These are phyloP conservation scores for Neosalanx taihuensis DNA, from an alignment of 2,797 vertebrate genomes.

Conservation along the genomic window DNA sequence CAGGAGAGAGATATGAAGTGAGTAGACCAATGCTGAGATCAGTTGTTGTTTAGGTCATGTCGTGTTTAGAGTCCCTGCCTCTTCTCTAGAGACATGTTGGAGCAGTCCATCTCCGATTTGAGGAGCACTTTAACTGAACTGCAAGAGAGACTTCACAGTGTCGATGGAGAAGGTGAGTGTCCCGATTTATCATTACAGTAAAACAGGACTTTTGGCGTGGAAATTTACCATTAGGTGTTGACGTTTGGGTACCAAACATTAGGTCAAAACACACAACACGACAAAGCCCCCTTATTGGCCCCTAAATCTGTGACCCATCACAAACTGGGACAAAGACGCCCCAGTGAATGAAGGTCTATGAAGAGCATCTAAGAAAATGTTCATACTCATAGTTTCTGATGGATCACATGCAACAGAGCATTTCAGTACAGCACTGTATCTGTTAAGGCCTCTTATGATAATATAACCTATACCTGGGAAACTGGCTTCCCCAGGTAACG, in stretches of 20 bases:
- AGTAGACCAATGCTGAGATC: conserved; percentile 34
- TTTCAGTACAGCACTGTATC: background rate
- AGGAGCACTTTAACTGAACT: conserved; percentile 74
- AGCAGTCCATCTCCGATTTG: conserved; percentile 79
- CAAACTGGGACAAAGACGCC: no score
- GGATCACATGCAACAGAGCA: no score
- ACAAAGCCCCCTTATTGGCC: no score
- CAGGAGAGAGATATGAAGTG: conserved; percentile 70
- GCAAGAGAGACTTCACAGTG: conserved; percentile 72
- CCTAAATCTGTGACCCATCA: no score
- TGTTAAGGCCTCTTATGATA: background rate
- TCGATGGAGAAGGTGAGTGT: conserved; percentile 78
- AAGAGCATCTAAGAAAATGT: no score
- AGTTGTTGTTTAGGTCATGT: background rate
- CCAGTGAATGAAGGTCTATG: no score
- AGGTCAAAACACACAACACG: no score
- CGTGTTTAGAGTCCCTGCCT: background rate
- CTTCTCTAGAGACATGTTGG: conserved; percentile 74
- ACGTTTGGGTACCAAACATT: no score
- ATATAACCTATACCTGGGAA: background rate
- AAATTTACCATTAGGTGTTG: no score
- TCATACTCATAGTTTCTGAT: no score
- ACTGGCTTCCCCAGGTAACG: conserved; percentile 67
- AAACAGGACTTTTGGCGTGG: no score
- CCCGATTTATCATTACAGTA: no score